Base-by-base conservation (phyloP, 2,113 vertebrate species). In the Rattus rattus region DNA sequence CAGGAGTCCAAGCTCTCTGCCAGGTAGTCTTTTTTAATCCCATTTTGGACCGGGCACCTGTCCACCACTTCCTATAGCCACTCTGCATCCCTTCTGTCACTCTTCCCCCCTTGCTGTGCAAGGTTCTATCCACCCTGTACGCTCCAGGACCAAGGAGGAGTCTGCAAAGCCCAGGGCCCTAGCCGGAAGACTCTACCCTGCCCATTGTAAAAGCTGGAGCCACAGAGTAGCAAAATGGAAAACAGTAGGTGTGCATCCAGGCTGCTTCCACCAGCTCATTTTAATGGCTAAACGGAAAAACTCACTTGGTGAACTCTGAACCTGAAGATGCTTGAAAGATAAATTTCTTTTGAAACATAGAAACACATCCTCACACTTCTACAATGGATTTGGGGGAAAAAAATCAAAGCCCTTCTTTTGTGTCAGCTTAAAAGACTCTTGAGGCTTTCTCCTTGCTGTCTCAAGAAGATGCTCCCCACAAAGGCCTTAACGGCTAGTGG, bases 261-360 rank as follows among this genome's bases (percentile, higher is more conserved):
- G 47, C 90, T 91, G 65, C 67, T 73, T 96, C 85, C 77, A 88
- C 89, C 76, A 92, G 79, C 59, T 96, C 59, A 9, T 90, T 92
- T 94, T 80, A 96, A 91, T 95, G 80, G 72, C 85, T 91, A 89
- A 94, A 96, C 93, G 88, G 77, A 97, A 96, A 75, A 96, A 8
- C 36, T 95, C 81, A 86, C 79, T 91, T 96, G 85, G 96, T 94
- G 94, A 97, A 97, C 96, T 96, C 69, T 49, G 43, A 72, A 72
- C 86, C 65, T 92, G 80, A 98, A 97, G 95, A 96, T 94, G 84
- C 96, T 98, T 93, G 80, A 97, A 98, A 97, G 96, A 96, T 95
- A 97, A 97, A 97, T 97, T 96, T 96, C 94, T 97, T 97, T 97
- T 95, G 92, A 96, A 96, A 96, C 89, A 89, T 54, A 95, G 56